These are phyloP conservation scores for Pterophyllum scalare DNA, from an alignment of 2,113 vertebrate species.

Conservation along the genomic window DNA sequence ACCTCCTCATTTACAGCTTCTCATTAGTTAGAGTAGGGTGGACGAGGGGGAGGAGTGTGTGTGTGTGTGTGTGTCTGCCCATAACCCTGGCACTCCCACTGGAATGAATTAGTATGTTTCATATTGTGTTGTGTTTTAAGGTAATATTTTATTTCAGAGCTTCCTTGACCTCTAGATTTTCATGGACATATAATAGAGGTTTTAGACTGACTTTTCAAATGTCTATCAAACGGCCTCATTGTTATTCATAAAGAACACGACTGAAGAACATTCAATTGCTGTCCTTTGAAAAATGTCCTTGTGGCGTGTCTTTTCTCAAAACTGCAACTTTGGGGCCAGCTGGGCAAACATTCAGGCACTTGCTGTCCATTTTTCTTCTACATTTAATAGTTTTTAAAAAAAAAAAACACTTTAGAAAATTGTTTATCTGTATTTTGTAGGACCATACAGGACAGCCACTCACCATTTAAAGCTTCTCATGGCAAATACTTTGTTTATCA, in stretches of 20 bases:
- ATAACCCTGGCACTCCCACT: slow-evolving; percentile 55
- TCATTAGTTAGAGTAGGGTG: slow-evolving; percentile 79
- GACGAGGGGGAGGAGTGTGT: slow-evolving; percentile 35
- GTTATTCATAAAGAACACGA: slow-evolving; percentile 28
- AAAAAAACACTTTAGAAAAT: slow-evolving; percentile 42
- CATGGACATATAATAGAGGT: slow-evolving; percentile 15
- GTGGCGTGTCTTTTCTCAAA: slow-evolving; percentile 24
- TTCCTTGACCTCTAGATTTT: slow-evolving; percentile 48
- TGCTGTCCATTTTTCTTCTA: slow-evolving; percentile 14
- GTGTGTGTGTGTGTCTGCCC: slow-evolving; percentile 9
- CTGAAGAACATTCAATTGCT: slow-evolving; percentile 25
- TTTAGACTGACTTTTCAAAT: slow-evolving; percentile 35
- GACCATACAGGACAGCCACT: background rate
- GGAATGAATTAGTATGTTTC: slow-evolving; percentile 62
- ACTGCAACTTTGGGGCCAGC: slow-evolving; percentile 23
- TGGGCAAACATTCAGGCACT: slow-evolving; percentile 19
- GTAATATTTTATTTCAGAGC: slow-evolving; percentile 50
- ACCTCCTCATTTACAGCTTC: slow-evolving; percentile 72
- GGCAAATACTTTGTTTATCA: background rate
- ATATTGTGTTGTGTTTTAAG: slow-evolving; percentile 58
- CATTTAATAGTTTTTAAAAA: slow-evolving; percentile 22
- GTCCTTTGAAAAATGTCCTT: slow-evolving; percentile 48
- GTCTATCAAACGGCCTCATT: slow-evolving; percentile 45
- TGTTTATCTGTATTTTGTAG: slow-evolving; percentile 3
- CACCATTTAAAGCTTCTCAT: background rate